phyloP scores from a whole-genome alignment of 1,140 invertebrate genomes.

The Apis cerana region DNA sequence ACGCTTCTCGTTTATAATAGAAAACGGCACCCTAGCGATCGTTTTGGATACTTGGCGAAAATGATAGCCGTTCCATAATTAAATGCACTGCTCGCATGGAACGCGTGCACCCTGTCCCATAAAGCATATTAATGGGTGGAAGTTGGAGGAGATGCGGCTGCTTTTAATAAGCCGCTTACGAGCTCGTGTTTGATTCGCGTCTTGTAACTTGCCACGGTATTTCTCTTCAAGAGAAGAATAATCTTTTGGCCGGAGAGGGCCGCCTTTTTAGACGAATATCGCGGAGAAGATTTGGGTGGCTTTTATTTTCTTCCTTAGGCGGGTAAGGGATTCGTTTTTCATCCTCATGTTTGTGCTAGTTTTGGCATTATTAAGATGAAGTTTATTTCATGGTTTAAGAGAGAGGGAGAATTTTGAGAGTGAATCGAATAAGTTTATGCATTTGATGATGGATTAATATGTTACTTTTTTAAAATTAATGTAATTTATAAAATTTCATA shows the following conservation, averaged over 20 bases:
- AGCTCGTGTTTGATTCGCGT: conserved; percentile 12
- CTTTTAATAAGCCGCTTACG: conserved; percentile 41
- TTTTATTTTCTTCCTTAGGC: not conserved
- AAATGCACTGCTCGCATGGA: conserved; percentile 7
- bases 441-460: too few relatives aligned
- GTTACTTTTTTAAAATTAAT: too few relatives aligned
- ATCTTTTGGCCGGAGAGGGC: too few relatives aligned
- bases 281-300: not conserved
- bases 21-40: conserved; percentile 56
- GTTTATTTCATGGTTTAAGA: too few relatives aligned
- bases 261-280: not conserved
- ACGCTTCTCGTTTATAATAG: conserved; percentile 53
- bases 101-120: not conserved
- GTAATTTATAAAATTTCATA: too few relatives aligned
- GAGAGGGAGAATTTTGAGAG: too few relatives aligned
- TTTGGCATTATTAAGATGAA: too few relatives aligned
- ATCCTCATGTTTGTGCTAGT: too few relatives aligned
- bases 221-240: not conserved
- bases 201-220: too few relatives aligned
- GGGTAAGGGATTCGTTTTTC: not conserved
- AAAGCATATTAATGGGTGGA: conserved; percentile 33
- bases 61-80: conserved; percentile 50
- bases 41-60: conserved; percentile 41
- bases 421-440: too few relatives aligned
- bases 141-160: not conserved